Conservation (phyloP, 2,888 invertebrate genomes). For the Iphiclides podalirius region DNA sequence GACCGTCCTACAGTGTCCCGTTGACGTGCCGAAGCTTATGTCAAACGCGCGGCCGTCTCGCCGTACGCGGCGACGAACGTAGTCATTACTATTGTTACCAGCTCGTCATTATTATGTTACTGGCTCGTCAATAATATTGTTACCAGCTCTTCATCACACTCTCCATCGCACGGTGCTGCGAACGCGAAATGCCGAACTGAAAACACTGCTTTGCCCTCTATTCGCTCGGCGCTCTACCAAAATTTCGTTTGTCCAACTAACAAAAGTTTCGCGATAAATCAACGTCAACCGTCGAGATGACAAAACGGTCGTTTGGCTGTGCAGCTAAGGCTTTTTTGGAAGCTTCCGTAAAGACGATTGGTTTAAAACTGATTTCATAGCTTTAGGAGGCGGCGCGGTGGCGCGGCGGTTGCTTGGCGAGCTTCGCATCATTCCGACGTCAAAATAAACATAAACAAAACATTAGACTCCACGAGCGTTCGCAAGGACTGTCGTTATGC, state of each 20-base stretch:
- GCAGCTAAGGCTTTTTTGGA: constrained; percentile 29
- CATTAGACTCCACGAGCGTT: constrained; percentile 26
- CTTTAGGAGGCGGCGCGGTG: no score
- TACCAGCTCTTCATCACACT: background rate
- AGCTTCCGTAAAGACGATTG: constrained; percentile 1
- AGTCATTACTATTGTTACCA: background rate
- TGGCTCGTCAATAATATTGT: background rate
- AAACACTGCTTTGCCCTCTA: background rate
- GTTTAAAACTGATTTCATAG: constrained; percentile 10
- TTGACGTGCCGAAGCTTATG: constrained; percentile 24
- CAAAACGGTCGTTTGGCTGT: constrained; percentile 48
- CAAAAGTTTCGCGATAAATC: constrained; percentile 51
- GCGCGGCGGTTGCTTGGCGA: constrained; percentile 3
- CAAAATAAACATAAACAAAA: constrained; percentile 40
- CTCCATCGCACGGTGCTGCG: background rate
- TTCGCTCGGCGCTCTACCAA: constrained; percentile 23
- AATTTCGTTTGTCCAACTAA: constrained; percentile 6
- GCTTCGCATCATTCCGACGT: constrained; percentile 25
- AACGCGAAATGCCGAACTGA: constrained; percentile 1
- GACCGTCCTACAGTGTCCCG: constrained; percentile 39
- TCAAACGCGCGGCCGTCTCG: background rate
- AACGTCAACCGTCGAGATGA: constrained; percentile 47
- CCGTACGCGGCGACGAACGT: background rate
- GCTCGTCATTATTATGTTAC: no score
- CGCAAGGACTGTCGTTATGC: constrained; percentile 5